These are phyloP conservation scores for Morpho achilles DNA, from an alignment of 2,888 invertebrate species.

Conservation along the genomic window DNA sequence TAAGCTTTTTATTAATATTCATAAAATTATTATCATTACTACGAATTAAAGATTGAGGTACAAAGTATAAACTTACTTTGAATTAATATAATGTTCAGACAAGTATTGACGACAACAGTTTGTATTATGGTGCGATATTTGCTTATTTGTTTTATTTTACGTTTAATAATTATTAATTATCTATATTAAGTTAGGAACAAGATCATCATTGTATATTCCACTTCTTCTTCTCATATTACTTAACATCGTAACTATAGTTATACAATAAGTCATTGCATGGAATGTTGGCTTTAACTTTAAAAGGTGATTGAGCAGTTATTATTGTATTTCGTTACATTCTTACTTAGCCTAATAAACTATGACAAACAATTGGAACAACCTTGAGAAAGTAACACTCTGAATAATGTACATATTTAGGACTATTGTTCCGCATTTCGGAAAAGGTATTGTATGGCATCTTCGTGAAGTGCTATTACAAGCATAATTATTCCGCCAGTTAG, in stretches of 20 bases:
- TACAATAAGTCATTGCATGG: background rate
- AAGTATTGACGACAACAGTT: no score
- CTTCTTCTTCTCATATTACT: background rate
- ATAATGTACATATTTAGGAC: conserved; percentile 23
- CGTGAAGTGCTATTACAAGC: conserved; percentile 86
- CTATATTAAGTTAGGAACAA: background rate
- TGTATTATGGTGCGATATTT: no score
- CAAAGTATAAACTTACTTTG: no score
- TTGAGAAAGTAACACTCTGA: conserved; percentile 34
- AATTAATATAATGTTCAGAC: no score
- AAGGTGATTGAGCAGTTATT: conserved; percentile 17
- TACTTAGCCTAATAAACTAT: conserved; percentile 30
- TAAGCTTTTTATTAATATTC: no score
- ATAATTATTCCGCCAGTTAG: conserved; percentile 84
- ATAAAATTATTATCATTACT: no score
- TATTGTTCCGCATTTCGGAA: conserved; percentile 70
- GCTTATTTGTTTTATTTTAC: no score
- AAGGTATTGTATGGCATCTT: conserved; percentile 78
- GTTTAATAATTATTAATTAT: background rate
- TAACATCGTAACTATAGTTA: background rate
- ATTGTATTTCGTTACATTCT: conserved; percentile 6
- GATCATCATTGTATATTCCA: background rate
- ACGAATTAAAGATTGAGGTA: no score
- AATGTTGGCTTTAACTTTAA: conserved; percentile 5
- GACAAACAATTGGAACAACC: conserved; percentile 45